These are phyloP conservation scores for Sebastolobus alascanus DNA, from an alignment of 2,797 vertebrate species.

Conservation along the genomic window DNA sequence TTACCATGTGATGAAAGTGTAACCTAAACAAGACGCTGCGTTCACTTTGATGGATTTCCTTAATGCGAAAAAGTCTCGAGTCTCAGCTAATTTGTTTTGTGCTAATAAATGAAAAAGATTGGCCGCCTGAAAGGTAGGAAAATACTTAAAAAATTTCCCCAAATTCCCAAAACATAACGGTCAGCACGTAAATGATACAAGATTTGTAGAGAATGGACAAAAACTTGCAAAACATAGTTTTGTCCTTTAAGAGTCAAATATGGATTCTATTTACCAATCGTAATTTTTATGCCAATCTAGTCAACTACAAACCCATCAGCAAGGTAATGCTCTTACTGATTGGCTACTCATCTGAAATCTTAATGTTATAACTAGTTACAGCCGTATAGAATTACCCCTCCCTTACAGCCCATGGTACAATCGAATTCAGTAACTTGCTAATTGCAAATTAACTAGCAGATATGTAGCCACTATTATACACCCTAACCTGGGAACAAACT, in stretches of 20 bases:
- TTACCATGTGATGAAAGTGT: not conserved
- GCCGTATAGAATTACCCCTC: not conserved
- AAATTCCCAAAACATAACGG: not conserved
- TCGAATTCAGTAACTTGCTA: slow-evolving; percentile 48
- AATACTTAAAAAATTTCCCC: not conserved
- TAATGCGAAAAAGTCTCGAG: not conserved
- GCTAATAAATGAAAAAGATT: not conserved
- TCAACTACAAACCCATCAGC: slow-evolving; percentile 42
- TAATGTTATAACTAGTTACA: slow-evolving; percentile 37
- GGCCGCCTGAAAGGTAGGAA: not conserved
- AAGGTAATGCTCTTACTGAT: slow-evolving; percentile 26
- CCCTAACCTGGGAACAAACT: slow-evolving; percentile 75
- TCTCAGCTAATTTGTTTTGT: slow-evolving; percentile 9
- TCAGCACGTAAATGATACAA: slow-evolving; percentile 12
- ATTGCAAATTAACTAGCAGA: slow-evolving; percentile 62
- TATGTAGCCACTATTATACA: slow-evolving; percentile 49
- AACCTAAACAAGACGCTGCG: not conserved
- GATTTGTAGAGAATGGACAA: slow-evolving; percentile 47
- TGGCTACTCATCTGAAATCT: slow-evolving; percentile 41
- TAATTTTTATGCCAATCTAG: slow-evolving; percentile 33
- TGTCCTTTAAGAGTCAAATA: slow-evolving; percentile 54
- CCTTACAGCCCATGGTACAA: slow-evolving; percentile 26
- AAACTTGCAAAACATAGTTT: slow-evolving; percentile 46
- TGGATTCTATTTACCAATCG: slow-evolving; percentile 24
- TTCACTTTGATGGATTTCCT: slow-evolving; percentile 17